Percentiles rank a stretch among this genome's conserved stretches.
Evolutionary conservation across 2,888 invertebrate genomes (phyloP).

Genomic region (Chrysolina haemoptera): DNA sequence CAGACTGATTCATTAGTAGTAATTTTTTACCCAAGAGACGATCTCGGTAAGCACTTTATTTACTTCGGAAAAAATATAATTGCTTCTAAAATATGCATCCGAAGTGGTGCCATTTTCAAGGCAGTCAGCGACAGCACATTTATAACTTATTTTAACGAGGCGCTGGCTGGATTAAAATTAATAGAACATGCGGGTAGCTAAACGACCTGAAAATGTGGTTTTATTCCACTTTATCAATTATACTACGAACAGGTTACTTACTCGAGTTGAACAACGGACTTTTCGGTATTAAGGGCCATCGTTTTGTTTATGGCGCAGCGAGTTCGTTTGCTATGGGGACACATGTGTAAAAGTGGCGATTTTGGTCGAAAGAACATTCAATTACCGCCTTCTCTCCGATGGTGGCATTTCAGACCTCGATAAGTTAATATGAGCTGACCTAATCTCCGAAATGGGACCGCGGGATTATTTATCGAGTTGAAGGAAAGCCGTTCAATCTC

Average conservation of each 20-base stretch:
- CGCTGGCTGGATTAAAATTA: conserved; percentile 47
- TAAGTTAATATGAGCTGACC: conserved; percentile 45
- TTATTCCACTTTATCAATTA: conserved; percentile 50
- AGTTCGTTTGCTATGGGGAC: not conserved
- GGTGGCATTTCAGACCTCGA: conserved; percentile 35
- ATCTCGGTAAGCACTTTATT: conserved; percentile 33
- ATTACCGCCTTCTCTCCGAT: conserved; percentile 36
- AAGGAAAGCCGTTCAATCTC: conserved; percentile 28
- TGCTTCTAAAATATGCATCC: conserved; percentile 37
- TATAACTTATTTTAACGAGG: conserved; percentile 47
- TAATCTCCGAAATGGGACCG: conserved; percentile 36
- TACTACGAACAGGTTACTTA: conserved; percentile 47
- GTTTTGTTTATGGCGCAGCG: conserved; percentile 4
- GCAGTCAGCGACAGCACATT: conserved; percentile 40
- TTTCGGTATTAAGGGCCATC: conserved; percentile 35
- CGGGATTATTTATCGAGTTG: conserved; percentile 36
- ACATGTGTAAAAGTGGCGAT: conserved; percentile 29
- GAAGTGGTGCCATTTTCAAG: conserved; percentile 36
- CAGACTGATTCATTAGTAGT: conserved; percentile 25
- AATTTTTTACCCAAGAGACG: conserved; percentile 31
- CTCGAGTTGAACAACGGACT: conserved; percentile 39
- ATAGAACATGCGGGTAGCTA: conserved; percentile 51
- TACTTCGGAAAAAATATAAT: conserved; percentile 37
- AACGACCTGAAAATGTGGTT: conserved; percentile 51
- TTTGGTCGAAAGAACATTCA: conserved; percentile 41